Evolutionary conservation across 2,888 invertebrate species (phyloP).

Genomic region (Drosophila leonis): DNA sequence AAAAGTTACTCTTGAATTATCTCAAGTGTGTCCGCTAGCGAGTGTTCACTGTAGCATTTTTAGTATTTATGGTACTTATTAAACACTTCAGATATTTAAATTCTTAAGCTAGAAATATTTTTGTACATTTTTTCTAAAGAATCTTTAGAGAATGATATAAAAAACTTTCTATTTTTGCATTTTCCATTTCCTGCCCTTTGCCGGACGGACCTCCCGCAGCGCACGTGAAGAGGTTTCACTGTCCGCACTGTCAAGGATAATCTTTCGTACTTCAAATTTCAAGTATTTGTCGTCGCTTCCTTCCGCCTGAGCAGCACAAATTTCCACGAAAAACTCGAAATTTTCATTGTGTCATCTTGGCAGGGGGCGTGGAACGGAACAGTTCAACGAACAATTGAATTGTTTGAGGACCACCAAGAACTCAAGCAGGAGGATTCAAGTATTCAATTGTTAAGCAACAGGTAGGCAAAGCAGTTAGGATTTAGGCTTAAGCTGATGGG

Average conservation of each 20-base stretch:
- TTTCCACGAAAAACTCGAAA: constrained; percentile 33
- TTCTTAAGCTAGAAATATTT: not conserved
- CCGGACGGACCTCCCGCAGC: constrained; percentile 39
- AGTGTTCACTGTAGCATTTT: not conserved
- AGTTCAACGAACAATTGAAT: constrained; percentile 41
- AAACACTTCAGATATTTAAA: not conserved
- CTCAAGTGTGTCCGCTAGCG: not conserved
- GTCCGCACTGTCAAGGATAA: constrained; percentile 10
- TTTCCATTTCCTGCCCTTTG: not conserved
- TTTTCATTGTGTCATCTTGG: constrained; percentile 29
- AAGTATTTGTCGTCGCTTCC: constrained; percentile 41
- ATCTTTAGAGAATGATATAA: not conserved
- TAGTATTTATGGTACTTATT: not conserved
- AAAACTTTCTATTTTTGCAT: not conserved
- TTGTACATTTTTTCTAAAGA: no score
- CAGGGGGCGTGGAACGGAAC: constrained; percentile 24
- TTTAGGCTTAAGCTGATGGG: not conserved
- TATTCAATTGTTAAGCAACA: constrained; percentile 34
- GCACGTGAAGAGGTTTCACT: constrained; percentile 23
- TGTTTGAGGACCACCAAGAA: constrained; percentile 43
- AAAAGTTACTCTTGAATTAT: not conserved
- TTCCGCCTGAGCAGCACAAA: constrained; percentile 34
- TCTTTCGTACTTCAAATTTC: constrained; percentile 13
- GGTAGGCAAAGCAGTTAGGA: constrained; percentile 38
- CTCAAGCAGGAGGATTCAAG: not conserved